These are phyloP conservation scores for Petrocephalus microphthalmus DNA, from an alignment of 2,113 vertebrate genomes.

Conservation along the genomic window DNA sequence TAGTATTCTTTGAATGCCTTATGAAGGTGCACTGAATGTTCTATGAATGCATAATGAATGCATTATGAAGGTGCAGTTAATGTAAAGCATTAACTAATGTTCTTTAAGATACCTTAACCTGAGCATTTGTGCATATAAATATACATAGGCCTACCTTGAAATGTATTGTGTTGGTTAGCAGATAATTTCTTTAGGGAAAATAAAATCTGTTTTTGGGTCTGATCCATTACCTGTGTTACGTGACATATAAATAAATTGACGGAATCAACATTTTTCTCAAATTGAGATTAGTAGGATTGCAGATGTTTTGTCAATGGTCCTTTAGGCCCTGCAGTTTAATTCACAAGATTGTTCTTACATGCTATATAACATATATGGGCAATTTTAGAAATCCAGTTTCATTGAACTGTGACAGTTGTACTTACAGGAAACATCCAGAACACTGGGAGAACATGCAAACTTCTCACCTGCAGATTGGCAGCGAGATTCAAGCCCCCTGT, in stretches of 20 bases:
- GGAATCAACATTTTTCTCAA: not conserved
- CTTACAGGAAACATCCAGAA: not conserved
- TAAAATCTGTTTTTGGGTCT: not conserved
- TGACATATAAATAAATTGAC: not conserved
- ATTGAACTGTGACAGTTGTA: not conserved
- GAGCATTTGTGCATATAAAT: not conserved
- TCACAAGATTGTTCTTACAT: not conserved
- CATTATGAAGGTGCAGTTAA: too few relatives aligned
- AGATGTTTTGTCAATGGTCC: not conserved
- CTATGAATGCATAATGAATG: too few relatives aligned
- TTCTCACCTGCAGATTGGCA: not conserved
- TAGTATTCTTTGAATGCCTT: too few relatives aligned
- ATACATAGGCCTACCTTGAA: not conserved
- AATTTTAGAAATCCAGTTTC: not conserved
- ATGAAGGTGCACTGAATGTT: too few relatives aligned
- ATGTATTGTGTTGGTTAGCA: not conserved
- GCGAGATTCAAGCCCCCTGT: not conserved
- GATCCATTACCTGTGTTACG: not conserved
- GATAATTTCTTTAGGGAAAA: not conserved
- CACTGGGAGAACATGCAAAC: not conserved
- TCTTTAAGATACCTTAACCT: not conserved
- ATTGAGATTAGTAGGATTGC: not conserved
- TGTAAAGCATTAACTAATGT: not conserved
- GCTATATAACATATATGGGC: not conserved
- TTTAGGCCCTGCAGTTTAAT: not conserved